A percentile compares a stretch with the other conserved stretches of the same genome.
Conservation (phyloP, 2,797 vertebrate genomes). For the Diplodus puntazzo region DNA sequence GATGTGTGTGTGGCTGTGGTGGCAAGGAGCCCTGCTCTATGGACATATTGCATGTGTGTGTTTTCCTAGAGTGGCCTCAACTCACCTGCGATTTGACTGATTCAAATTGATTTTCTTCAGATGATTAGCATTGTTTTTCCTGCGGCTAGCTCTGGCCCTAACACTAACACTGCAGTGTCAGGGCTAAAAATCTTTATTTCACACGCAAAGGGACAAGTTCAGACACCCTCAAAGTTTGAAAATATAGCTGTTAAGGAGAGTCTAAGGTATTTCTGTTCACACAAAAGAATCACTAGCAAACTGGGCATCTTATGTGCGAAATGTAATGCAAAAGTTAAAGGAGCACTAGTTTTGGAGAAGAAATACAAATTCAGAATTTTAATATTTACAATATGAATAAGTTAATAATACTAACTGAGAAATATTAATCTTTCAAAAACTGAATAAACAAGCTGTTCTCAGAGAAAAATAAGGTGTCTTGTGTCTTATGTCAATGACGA, state of each 20-base stretch:
- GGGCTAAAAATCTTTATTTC: neutral
- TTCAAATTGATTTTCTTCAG: slow-evolving; percentile 17
- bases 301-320: neutral
- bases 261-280: neutral
- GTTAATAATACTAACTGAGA: too few species aligned
- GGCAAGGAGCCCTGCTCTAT: too few species aligned
- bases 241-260: neutral
- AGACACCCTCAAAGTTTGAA: neutral
- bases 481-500: too few species aligned
- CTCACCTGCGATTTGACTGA: neutral
- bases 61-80: neutral
- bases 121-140: neutral
- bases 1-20: neutral
- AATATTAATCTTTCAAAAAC: too few species aligned
- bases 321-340: neutral
- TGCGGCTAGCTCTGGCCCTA: neutral
- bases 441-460: too few species aligned
- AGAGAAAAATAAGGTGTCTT: too few species aligned
- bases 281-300: neutral
- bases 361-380: too few species aligned
- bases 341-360: too few species aligned
- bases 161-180: neutral
- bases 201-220: neutral
- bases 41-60: neutral
- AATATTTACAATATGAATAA: too few species aligned